Conservation (phyloP, 2,797 vertebrate genomes). For the Cyprinodon diabolis region DNA sequence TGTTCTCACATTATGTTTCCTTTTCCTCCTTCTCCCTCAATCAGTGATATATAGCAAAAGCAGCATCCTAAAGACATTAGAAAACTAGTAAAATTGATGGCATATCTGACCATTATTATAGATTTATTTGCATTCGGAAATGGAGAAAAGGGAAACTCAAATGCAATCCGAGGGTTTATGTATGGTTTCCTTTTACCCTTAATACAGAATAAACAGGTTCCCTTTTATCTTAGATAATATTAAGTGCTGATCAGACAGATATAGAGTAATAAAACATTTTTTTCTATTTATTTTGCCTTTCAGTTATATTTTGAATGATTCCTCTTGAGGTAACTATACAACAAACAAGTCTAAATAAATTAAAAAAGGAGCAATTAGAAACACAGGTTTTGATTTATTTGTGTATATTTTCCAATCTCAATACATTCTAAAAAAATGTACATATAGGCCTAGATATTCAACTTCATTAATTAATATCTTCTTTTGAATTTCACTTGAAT, state of each 20-base stretch:
- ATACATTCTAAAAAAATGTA: not conserved
- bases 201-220: not conserved
- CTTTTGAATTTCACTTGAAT: not conserved
- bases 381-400: not conserved
- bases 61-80: not conserved
- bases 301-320: too few species aligned
- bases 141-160: not conserved
- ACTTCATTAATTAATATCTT: not conserved
- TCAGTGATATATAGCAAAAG: not conserved
- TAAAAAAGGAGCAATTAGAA: too few species aligned
- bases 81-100: not conserved
- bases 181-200: not conserved
- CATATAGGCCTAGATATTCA: too few species aligned
- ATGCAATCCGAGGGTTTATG: not conserved
- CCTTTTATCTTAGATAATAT: not conserved
- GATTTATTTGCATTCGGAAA: not conserved
- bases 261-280: not conserved
- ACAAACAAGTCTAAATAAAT: too few species aligned
- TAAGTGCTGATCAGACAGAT: not conserved
- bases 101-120: not conserved
- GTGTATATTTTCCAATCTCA: not conserved
- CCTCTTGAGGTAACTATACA: too few species aligned
- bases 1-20: slow-evolving; percentile 3
- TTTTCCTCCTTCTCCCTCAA: not conserved
- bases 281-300: too few species aligned